Conservation (phyloP, 1,140 invertebrate species). For the Goniozus legneri region DNA sequence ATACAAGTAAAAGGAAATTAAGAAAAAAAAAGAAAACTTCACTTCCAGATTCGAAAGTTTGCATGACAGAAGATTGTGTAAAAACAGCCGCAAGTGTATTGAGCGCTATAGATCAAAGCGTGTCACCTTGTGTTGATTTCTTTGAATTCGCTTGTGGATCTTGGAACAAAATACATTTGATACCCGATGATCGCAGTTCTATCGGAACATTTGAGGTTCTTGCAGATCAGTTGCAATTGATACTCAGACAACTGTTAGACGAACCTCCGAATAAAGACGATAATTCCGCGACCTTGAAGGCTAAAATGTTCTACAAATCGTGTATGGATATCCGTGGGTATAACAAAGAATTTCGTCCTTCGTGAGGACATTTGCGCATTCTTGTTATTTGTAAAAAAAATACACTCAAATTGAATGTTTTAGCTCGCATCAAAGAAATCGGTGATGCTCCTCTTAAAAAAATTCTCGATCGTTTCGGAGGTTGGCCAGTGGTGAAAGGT, state of each 20-base stretch:
- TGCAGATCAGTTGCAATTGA: constrained; percentile 81
- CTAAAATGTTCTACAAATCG: constrained; percentile 81
- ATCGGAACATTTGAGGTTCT: constrained; percentile 88
- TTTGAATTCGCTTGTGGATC: constrained; percentile 87
- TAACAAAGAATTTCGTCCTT: constrained; percentile 25
- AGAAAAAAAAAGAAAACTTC: too few species aligned
- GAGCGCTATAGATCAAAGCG: constrained; percentile 76
- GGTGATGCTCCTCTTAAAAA: constrained; percentile 64
- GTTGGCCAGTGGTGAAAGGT: constrained; percentile 71
- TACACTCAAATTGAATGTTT: constrained; percentile 6
- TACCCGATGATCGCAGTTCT: constrained; percentile 83
- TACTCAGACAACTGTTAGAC: constrained; percentile 75
- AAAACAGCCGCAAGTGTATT: constrained; percentile 82
- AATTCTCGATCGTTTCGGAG: constrained; percentile 63
- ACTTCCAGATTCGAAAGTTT: too few species aligned
- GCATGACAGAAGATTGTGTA: too few species aligned
- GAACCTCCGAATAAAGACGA: constrained; percentile 63
- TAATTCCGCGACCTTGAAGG: constrained; percentile 72
- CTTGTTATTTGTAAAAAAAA: not conserved
- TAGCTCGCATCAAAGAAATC: constrained; percentile 69
- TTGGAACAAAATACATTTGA: constrained; percentile 85
- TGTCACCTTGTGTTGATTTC: constrained; percentile 83
- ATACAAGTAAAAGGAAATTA: too few species aligned
- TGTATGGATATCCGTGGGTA: constrained; percentile 86
- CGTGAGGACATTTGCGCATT: too few species aligned